These are phyloP conservation scores for Protophormia terraenovae DNA, from an alignment of 2,888 invertebrate genomes.

Conservation along the genomic window DNA sequence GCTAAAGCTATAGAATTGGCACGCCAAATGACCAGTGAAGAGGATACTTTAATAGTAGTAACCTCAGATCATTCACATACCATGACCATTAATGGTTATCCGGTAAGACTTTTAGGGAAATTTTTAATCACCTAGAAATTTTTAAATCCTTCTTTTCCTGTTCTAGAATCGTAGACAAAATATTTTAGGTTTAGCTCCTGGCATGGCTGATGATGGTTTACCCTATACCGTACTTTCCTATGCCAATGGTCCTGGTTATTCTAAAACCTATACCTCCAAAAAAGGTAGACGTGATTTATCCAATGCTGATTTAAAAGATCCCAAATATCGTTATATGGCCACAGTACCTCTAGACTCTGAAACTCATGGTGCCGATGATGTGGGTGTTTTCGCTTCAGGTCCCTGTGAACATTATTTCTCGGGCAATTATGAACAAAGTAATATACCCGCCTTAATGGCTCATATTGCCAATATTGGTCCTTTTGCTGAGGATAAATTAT, in stretches of 20 bases:
- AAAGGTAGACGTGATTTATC: conserved; percentile 72
- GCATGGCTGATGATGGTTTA: conserved; percentile 83
- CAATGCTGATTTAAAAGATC: conserved; percentile 69
- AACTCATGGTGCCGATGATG: conserved; percentile 90
- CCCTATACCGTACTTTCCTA: conserved; percentile 88
- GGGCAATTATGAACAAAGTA: conserved; percentile 89
- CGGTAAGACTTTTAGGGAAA: conserved; percentile 81
- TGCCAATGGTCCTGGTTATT: conserved; percentile 88
- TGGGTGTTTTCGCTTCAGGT: conserved; percentile 88
- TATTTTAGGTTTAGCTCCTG: conserved; percentile 82
- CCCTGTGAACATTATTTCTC: conserved; percentile 90
- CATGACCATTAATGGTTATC: conserved; percentile 89
- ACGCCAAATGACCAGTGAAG: conserved; percentile 83
- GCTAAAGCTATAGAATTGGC: conserved; percentile 87
- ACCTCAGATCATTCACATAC: conserved; percentile 92
- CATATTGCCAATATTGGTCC: conserved; percentile 88
- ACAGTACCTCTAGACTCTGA: conserved; percentile 83
- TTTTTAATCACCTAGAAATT: neutral
- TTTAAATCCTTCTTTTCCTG: neutral
- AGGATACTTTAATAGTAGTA: conserved; percentile 90
- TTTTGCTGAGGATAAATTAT: conserved; percentile 65
- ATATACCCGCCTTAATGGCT: conserved; percentile 88
- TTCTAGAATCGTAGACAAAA: conserved; percentile 81
- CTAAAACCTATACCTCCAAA: conserved; percentile 71
- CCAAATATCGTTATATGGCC: conserved; percentile 82